Percentiles rank a stretch among this genome's conserved stretches.
Evolutionary conservation across 2,113 vertebrate genomes (phyloP).

Genomic region (Gadus macrocephalus): DNA sequence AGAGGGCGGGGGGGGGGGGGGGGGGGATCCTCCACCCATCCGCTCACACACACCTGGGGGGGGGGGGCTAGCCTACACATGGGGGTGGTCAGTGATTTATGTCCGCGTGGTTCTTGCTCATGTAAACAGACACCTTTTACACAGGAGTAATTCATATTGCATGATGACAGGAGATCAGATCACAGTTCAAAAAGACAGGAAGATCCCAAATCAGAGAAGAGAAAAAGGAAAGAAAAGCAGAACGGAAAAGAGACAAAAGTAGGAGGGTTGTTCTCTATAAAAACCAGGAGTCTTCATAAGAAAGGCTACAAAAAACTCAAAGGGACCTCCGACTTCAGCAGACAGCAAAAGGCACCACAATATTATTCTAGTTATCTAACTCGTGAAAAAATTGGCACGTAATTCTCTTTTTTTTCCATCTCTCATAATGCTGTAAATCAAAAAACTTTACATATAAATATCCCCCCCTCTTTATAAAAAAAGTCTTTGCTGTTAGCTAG

Average conservation of each 20-base stretch:
- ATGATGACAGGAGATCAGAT: slow-evolving; percentile 77
- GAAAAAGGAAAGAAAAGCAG: slow-evolving; percentile 49
- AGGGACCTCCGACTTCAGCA: slow-evolving; percentile 91
- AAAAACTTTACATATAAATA: slow-evolving; percentile 99
- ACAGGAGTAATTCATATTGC: slow-evolving; percentile 79
- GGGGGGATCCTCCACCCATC: slow-evolving; percentile 1
- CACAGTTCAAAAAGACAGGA: slow-evolving; percentile 78
- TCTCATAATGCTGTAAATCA: slow-evolving; percentile 94
- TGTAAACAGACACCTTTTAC: slow-evolving; percentile 80
- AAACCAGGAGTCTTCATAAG: slow-evolving; percentile 80
- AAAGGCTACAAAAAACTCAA: slow-evolving; percentile 91
- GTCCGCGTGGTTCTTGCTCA: slow-evolving; percentile 66
- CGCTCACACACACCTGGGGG: slow-evolving; percentile 19
- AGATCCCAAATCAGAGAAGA: slow-evolving; percentile 74
- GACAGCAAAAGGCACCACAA: slow-evolving; percentile 99
- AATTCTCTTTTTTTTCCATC: slow-evolving; percentile 82
- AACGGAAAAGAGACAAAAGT: slow-evolving; percentile 63
- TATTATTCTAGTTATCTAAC: slow-evolving; percentile 95
- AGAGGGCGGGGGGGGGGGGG: too few species aligned
- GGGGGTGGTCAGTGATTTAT: slow-evolving; percentile 53
- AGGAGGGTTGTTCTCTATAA: slow-evolving; percentile 70
- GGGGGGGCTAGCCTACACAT: slow-evolving; percentile 52
- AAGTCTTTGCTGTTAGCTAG: slow-evolving; percentile 99
- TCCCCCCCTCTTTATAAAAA: slow-evolving; percentile 92
- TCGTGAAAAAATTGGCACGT: slow-evolving; percentile 99